A percentile compares a stretch with the other conserved stretches of the same genome.
phyloP scores from a whole-genome alignment of 2,888 invertebrate genomes.

The Drosophila imparisetae region DNA sequence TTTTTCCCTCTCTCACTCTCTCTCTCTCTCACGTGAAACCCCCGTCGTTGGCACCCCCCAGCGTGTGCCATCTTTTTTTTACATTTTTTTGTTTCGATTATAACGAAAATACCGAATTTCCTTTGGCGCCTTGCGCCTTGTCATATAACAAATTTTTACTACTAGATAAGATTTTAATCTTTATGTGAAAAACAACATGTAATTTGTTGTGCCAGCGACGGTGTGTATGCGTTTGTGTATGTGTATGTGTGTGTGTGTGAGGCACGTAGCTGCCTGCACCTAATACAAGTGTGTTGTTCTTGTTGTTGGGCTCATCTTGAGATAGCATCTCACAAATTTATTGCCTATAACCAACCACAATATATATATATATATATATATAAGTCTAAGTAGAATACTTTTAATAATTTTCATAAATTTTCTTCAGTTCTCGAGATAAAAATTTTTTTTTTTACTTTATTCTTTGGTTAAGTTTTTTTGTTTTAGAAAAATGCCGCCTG shows the following conservation, averaged over 20 bases:
- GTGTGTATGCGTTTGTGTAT: conserved; percentile 15
- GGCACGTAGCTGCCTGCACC: conserved; percentile 47
- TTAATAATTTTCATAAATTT: conserved; percentile 81
- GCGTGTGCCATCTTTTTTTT: conserved; percentile 77
- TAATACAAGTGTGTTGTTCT: conserved; percentile 27
- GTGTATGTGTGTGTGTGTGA: conserved; percentile 34
- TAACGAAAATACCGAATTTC: conserved; percentile 61
- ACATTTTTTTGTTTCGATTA: conserved; percentile 48
- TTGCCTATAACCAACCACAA: conserved; percentile 70
- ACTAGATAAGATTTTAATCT: conserved; percentile 83
- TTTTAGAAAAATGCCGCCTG: conserved; percentile 65
- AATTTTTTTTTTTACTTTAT: conserved; percentile 17
- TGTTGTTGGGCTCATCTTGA: conserved; percentile 71
- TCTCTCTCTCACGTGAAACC: neutral
- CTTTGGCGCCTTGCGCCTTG: conserved; percentile 75
- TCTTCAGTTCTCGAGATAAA: conserved; percentile 57
- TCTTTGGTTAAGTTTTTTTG: conserved; percentile 25
- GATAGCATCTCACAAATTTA: conserved; percentile 79
- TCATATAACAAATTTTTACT: conserved; percentile 80
- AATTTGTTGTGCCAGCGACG: conserved; percentile 69
- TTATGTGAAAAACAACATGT: conserved; percentile 83
- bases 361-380: conserved; percentile 29
- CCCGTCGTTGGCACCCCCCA: conserved; percentile 74
- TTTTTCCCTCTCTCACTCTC: neutral
- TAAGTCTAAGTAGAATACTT: conserved; percentile 76